A percentile compares a stretch with the other conserved stretches of the same genome.
phyloP scores from a whole-genome alignment of 1,140 invertebrate genomes.

The Cydia amplana region DNA sequence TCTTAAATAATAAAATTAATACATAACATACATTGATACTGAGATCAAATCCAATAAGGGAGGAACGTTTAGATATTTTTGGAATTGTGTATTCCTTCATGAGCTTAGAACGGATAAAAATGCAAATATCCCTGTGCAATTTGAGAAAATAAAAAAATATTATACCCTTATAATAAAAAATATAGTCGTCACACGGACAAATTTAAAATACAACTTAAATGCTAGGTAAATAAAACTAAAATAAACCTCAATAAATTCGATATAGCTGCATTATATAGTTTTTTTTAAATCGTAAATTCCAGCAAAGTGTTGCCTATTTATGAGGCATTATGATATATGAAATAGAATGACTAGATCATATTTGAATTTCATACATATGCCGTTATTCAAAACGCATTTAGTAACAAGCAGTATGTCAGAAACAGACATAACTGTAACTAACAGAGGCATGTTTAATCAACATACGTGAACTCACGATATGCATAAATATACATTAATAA shows the following conservation, averaged over 20 bases:
- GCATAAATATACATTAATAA: too few species aligned
- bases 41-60: constrained; percentile 15
- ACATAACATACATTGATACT: background rate
- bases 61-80: background rate
- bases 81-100: constrained; percentile 2
- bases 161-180: background rate
- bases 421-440: background rate
- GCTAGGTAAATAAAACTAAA: constrained; percentile 1
- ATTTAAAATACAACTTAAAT: constrained; percentile 11
- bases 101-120: background rate
- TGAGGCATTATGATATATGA: background rate
- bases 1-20: background rate
- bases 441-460: too few species aligned
- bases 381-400: background rate
- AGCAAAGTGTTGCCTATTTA: background rate
- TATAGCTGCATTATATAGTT: background rate
- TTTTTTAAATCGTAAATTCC: background rate
- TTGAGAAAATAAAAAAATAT: background rate
- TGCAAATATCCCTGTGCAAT: background rate
- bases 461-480: too few species aligned
- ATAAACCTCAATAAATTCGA: background rate
- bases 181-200: background rate
- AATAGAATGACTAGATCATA: constrained; percentile 8
- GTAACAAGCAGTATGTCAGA: background rate
- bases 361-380: background rate